Conservation (phyloP, 1,140 invertebrate species). For the Musca vetustissima region DNA sequence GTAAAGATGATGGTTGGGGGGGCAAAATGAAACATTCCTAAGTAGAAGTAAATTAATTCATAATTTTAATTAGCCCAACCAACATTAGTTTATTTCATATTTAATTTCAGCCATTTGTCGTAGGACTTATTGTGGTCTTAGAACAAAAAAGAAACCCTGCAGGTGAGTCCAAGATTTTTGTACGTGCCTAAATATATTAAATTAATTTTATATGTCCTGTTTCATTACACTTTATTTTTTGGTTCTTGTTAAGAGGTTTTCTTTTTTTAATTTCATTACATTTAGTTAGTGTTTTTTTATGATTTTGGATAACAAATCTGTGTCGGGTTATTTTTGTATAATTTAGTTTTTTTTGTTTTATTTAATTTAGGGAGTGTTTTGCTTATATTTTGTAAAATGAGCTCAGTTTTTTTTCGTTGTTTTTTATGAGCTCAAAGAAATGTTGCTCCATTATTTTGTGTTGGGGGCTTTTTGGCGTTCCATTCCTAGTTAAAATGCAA, state of each 20-base stretch:
- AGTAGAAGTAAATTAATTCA: not conserved
- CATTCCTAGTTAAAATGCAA: too few species aligned
- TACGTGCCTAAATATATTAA: slow-evolving; percentile 19
- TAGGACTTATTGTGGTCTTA: not conserved
- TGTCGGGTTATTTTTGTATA: too few species aligned
- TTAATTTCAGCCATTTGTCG: not conserved
- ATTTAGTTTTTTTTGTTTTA: too few species aligned
- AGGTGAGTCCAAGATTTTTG: not conserved
- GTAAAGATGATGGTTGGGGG: too few species aligned
- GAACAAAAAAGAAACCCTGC: too few species aligned
- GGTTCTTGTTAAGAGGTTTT: not conserved
- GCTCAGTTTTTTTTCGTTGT: not conserved
- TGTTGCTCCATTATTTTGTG: too few species aligned
- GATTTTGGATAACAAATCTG: slow-evolving; percentile 18
- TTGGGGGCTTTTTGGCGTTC: too few species aligned
- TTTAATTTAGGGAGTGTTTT: slow-evolving; percentile 6
- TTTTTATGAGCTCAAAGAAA: not conserved
- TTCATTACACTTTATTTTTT: too few species aligned
- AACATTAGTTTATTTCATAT: not conserved
- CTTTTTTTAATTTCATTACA: too few species aligned
- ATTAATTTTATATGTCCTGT: slow-evolving; percentile 4
- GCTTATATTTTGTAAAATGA: not conserved
- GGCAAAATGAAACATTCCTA: not conserved
- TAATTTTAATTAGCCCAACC: slow-evolving; percentile 20
- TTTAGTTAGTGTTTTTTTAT: not conserved